Percentiles rank a stretch among this genome's conserved stretches.
These are phyloP conservation scores for Druon quercuslanigerum DNA, from an alignment of 1,140 invertebrate genomes.

Conservation along the genomic window DNA sequence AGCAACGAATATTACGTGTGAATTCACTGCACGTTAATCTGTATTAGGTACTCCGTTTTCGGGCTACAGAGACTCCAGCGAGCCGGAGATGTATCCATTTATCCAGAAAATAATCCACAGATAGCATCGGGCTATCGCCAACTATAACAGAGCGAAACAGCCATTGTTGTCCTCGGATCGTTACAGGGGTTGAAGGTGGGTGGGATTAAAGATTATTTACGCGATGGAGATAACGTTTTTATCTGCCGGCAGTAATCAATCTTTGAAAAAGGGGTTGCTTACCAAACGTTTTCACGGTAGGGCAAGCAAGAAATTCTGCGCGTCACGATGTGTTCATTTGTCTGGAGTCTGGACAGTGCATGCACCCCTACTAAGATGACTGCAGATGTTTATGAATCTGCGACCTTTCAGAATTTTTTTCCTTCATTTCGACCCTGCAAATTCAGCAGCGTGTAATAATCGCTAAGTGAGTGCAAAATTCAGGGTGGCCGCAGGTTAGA, in stretches of 20 bases:
- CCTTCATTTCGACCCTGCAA: neutral
- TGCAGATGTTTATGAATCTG: slow-evolving; percentile 40
- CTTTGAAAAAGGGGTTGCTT: slow-evolving; percentile 70
- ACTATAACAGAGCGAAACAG: slow-evolving; percentile 48
- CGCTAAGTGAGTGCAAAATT: slow-evolving; percentile 11
- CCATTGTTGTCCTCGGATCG: slow-evolving; percentile 50
- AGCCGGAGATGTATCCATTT: slow-evolving; percentile 64
- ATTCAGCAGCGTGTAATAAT: slow-evolving; percentile 3
- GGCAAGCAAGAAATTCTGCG: slow-evolving; percentile 70
- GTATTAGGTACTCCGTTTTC: slow-evolving; percentile 51
- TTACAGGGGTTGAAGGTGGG: slow-evolving; percentile 39
- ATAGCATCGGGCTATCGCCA: slow-evolving; percentile 64
- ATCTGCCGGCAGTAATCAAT: slow-evolving; percentile 70
- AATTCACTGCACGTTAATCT: slow-evolving; percentile 55
- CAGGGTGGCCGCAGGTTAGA: too few species aligned
- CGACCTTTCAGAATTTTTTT: slow-evolving; percentile 4
- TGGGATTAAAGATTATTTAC: slow-evolving; percentile 74
- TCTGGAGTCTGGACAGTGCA: slow-evolving; percentile 46
- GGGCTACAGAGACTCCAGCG: slow-evolving; percentile 31
- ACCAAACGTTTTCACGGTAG: slow-evolving; percentile 68
- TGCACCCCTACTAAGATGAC: slow-evolving; percentile 31
- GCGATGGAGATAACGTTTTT: slow-evolving; percentile 74
- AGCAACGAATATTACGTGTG: slow-evolving; percentile 46
- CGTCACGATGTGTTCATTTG: slow-evolving; percentile 74
- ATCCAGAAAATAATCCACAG: slow-evolving; percentile 74